Conservation (phyloP, 2,797 vertebrate species). For the Gallinago nigripennis region DNA sequence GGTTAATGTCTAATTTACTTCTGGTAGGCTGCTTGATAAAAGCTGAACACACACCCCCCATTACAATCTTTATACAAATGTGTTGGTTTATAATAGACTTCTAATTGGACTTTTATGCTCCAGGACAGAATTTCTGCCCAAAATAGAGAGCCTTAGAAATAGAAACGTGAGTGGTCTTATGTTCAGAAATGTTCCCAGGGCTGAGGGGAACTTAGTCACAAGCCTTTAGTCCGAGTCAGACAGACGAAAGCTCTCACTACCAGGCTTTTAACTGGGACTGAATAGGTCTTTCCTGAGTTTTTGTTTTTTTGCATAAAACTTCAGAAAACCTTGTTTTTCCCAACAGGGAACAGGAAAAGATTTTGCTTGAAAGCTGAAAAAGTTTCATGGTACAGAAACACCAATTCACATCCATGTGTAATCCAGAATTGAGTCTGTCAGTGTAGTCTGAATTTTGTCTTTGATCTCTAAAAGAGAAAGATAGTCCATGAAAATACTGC, state of each 20-base stretch:
- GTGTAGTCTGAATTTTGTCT: constrained; percentile 1
- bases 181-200: not conserved
- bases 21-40: not conserved
- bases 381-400: constrained; percentile 8
- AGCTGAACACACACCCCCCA: not conserved
- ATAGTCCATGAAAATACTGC: constrained; percentile 4
- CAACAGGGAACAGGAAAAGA: not conserved
- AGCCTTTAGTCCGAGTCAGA: not conserved
- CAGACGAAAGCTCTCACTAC: not conserved
- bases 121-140: not conserved
- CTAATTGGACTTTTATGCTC: not conserved
- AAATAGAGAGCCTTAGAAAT: not conserved
- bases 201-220: not conserved
- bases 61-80: not conserved
- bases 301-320: not conserved
- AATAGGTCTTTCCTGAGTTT: not conserved
- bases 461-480: constrained; percentile 43
- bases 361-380: constrained; percentile 29
- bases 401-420: constrained; percentile 3
- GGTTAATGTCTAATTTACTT: not conserved
- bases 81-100: not conserved
- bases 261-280: not conserved
- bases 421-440: constrained; percentile 44
- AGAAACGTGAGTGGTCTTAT: not conserved
- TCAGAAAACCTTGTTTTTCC: constrained; percentile 2